Conservation (phyloP, 2,888 invertebrate species). For the Pseudococcus viburni region DNA sequence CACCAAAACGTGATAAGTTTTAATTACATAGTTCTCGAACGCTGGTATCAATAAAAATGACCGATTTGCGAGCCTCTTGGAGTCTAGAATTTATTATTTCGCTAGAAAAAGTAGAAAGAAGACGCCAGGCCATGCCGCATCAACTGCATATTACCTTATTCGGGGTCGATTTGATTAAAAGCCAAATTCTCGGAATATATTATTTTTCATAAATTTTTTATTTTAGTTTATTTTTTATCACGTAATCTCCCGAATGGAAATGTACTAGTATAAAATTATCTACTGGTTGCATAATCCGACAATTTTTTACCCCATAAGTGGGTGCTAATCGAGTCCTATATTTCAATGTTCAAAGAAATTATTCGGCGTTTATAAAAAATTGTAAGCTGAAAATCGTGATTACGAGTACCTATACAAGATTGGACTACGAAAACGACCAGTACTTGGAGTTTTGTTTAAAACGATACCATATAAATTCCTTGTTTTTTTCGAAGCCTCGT, state of each 20-base stretch:
- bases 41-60: not conserved
- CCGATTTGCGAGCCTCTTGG: conserved; percentile 3
- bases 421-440: not conserved
- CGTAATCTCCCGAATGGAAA: not conserved
- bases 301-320: not conserved
- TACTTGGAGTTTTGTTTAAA: not conserved
- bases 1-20: conserved; percentile 42
- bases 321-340: not conserved
- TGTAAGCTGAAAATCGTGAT: conserved; percentile 3
- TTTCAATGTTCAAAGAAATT: not conserved
- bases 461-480: conserved; percentile 17
- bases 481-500: conserved; percentile 9
- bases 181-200: conserved; percentile 48
- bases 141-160: conserved; percentile 10
- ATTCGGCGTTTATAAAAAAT: not conserved
- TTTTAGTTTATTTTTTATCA: not conserved
- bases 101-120: not conserved
- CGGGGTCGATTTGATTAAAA: not conserved
- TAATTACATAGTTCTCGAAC: conserved; percentile 38
- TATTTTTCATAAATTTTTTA: conserved; percentile 21
- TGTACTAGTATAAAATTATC: not conserved
- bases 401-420: not conserved
- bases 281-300: not conserved
- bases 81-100: not conserved
- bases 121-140: not conserved